A percentile compares a stretch with the other conserved stretches of the same genome.
These are phyloP conservation scores for Ivindomyrus marchei DNA, from an alignment of 2,113 vertebrate species.

Conservation along the genomic window DNA sequence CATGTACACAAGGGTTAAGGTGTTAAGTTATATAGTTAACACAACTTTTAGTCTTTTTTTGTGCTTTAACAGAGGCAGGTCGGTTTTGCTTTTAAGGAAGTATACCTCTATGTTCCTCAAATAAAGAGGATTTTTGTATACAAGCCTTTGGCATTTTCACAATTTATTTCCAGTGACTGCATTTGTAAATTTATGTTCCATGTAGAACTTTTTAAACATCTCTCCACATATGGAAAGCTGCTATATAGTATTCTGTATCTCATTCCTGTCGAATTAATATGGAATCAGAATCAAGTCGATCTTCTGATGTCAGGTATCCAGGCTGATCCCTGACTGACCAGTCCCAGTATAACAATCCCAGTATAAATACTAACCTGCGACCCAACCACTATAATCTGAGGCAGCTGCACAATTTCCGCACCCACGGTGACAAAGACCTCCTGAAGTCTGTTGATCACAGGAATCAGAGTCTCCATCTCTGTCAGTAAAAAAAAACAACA, in stretches of 20 bases:
- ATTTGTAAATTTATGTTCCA: no score
- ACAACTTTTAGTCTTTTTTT: not conserved
- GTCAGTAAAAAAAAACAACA: not conserved
- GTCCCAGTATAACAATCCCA: not conserved
- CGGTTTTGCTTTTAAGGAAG: not conserved
- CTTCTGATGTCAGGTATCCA: not conserved
- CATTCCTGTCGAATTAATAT: not conserved
- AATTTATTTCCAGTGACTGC: not conserved
- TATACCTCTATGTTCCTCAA: not conserved
- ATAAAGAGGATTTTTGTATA: not conserved
- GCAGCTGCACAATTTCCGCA: slow-evolving; percentile 64
- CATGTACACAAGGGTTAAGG: not conserved
- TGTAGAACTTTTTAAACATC: no score
- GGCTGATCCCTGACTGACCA: not conserved
- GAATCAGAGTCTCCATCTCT: slow-evolving; percentile 68
- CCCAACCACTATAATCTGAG: slow-evolving; percentile 69
- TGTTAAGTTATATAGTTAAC: not conserved
- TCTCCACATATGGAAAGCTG: not conserved
- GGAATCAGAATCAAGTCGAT: not conserved
- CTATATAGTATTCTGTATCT: not conserved
- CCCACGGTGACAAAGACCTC: slow-evolving; percentile 70
- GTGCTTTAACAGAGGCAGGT: not conserved
- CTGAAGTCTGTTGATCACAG: slow-evolving; percentile 69
- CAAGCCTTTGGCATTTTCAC: no score
- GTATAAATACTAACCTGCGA: slow-evolving; percentile 52